phyloP scores from a whole-genome alignment of 2,888 invertebrate genomes.

The Troglohyphantes excavatus region DNA sequence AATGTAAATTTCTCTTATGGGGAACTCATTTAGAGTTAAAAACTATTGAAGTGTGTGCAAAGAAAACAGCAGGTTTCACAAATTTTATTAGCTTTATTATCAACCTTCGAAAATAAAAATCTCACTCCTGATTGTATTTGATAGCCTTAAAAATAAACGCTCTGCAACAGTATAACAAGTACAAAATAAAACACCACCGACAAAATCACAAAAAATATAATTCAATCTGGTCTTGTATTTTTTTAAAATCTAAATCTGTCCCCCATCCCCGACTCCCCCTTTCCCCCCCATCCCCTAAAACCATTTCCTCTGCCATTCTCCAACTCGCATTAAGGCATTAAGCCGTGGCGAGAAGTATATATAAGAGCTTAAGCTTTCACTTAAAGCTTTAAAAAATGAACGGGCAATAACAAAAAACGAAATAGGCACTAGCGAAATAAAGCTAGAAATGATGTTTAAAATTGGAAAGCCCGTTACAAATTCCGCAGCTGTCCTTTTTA shows the following conservation, averaged over 20 bases:
- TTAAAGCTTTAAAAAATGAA: slow-evolving; percentile 72
- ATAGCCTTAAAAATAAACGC: background rate
- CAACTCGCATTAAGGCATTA: slow-evolving; percentile 76
- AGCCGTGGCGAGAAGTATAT: slow-evolving; percentile 74
- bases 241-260: slow-evolving; percentile 20
- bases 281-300: slow-evolving; percentile 3
- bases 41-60: too few relatives aligned
- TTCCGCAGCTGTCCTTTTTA: slow-evolving; percentile 73
- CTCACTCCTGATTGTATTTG: background rate
- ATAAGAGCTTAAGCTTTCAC: slow-evolving; percentile 77
- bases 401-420: slow-evolving; percentile 40
- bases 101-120: too few relatives aligned
- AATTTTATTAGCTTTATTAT: too few relatives aligned
- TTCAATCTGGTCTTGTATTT: slow-evolving; percentile 32
- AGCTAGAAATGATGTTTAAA: slow-evolving; percentile 78
- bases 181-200: background rate
- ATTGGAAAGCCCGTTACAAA: slow-evolving; percentile 77
- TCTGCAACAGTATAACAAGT: background rate
- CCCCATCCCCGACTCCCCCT: background rate
- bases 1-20: too few relatives aligned
- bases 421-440: slow-evolving; percentile 65
- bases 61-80: too few relatives aligned
- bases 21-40: too few relatives aligned
- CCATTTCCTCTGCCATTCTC: slow-evolving; percentile 37
- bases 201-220: slow-evolving; percentile 1